Base-by-base conservation (phyloP, 2,113 vertebrate species). In the Sterna hirundo region DNA sequence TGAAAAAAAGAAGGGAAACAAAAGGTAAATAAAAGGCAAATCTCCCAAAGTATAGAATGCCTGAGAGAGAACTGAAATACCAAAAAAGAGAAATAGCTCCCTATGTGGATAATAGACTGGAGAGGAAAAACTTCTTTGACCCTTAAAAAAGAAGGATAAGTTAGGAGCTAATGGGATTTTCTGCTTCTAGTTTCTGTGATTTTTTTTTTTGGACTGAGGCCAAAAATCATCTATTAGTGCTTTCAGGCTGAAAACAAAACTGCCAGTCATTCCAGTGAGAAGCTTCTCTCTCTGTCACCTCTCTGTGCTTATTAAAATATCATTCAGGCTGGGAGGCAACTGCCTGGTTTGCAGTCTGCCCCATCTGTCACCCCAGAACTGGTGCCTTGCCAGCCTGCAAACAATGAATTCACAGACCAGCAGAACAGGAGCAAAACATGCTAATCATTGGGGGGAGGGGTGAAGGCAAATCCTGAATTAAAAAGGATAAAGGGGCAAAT, bases 231-330 rank as follows among this genome's bases (percentile, higher is more conserved):
- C 93, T 86, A 70, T 96, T 94, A 88, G 68, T 29, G 78, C 94
- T 96, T 97, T 96, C 83, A 97, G 83, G 40, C 92, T 97, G 90
- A 75, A 95, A 96, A 97, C 94, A 96, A 96, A 86, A 93, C 94
- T 96, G 94, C 69, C 95, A 96, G 88, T 96, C 96, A 96, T 84
- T 91, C 60, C 90, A 94, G 54, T 55, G 86, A 88, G 77, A 93
- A 91, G 65, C 88, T 91, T 79, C 93, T 87, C 77, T 91, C 78
- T 83, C 92, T 93, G 94, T 93, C 96, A 96, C 89, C 81, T 96
- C 92, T 95, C 68, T 42, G 79, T 76, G 84, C 96, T 97, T 97
- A 97, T 97, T 97, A 96, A 97, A 97, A 96, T 92, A 96, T 96
- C 97, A 96, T 92, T 96, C 88, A 86, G 83, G 40, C 92, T 92